A percentile compares a stretch with the other conserved stretches of the same genome.
phyloP scores from a whole-genome alignment of 1,140 invertebrate species.

The Arion vulgaris region DNA sequence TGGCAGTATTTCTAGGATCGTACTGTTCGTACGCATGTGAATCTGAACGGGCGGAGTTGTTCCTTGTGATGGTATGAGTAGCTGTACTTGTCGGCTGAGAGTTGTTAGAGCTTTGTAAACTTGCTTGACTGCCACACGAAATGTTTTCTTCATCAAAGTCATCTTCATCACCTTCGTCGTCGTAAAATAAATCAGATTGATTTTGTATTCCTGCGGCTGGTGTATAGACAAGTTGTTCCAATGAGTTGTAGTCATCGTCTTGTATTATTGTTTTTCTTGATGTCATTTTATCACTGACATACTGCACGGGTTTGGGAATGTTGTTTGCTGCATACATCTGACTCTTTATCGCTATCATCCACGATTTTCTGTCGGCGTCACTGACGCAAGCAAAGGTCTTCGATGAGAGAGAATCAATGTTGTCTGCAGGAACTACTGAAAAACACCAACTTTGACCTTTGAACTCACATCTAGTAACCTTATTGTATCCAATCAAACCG shows the following conservation, averaged over 20 bases:
- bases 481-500: not conserved
- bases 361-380: not conserved
- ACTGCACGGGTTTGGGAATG: not conserved
- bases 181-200: not conserved
- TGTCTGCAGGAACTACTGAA: not conserved
- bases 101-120: not conserved
- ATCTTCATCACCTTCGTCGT: not conserved
- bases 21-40: not conserved
- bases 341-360: conserved; percentile 20
- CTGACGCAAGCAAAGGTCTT: conserved; percentile 17
- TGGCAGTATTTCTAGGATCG: not conserved
- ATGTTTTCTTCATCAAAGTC: not conserved
- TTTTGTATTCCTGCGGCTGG: not conserved
- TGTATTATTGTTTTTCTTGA: not conserved
- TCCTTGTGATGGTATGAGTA: not conserved
- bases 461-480: not conserved
- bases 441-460: conserved; percentile 25
- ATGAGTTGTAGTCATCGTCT: not conserved
- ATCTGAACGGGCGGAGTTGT: not conserved
- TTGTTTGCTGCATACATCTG: conserved; percentile 13
- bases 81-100: no score
- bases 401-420: not conserved
- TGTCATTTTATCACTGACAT: not conserved
- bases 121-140: not conserved
- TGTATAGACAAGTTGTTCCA: not conserved